A percentile compares a stretch with the other conserved stretches of the same genome.
These are phyloP conservation scores for Caenorhabditis uteleia DNA, from an alignment of 2,888 invertebrate genomes.

Conservation along the genomic window DNA sequence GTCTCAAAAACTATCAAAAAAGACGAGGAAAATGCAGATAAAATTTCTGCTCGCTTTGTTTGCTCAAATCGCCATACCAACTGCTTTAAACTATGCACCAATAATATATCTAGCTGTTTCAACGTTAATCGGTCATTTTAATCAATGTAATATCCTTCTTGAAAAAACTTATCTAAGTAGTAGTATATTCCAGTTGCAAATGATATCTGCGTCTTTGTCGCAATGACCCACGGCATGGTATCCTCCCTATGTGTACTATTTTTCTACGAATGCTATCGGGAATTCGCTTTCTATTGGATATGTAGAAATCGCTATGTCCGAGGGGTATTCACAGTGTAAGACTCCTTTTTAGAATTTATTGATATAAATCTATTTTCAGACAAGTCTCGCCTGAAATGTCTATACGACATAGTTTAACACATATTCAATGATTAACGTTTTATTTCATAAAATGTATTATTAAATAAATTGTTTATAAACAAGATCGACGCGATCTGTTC, in stretches of 20 bases:
- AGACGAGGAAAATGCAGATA: constrained; percentile 22
- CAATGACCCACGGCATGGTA: constrained; percentile 16
- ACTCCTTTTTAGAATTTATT: too few species aligned
- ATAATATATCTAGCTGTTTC: constrained; percentile 13
- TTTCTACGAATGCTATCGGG: constrained; percentile 20
- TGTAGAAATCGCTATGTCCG: constrained; percentile 5
- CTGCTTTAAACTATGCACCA: constrained; percentile 17
- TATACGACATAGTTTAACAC: too few species aligned
- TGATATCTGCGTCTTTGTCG: constrained; percentile 15
- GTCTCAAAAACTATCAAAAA: constrained; percentile 11
- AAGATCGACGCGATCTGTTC: constrained; percentile 22
- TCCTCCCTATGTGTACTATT: constrained; percentile 12
- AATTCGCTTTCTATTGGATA: not conserved
- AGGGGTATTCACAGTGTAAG: too few species aligned
- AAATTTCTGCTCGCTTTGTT: constrained; percentile 22
- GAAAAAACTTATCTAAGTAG: not conserved
- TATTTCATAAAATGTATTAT: too few species aligned
- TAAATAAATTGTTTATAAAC: constrained; percentile 21
- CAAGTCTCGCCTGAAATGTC: too few species aligned
- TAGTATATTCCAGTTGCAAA: constrained; percentile 24
- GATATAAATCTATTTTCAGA: too few species aligned
- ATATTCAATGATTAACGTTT: too few species aligned
- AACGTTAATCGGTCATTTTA: constrained; percentile 18
- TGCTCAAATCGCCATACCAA: constrained; percentile 22
- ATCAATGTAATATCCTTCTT: constrained; percentile 7